A percentile compares a stretch with the other conserved stretches of the same genome.
phyloP scores from a whole-genome alignment of 2,797 vertebrate genomes.

The Cryptoprocta ferox region DNA sequence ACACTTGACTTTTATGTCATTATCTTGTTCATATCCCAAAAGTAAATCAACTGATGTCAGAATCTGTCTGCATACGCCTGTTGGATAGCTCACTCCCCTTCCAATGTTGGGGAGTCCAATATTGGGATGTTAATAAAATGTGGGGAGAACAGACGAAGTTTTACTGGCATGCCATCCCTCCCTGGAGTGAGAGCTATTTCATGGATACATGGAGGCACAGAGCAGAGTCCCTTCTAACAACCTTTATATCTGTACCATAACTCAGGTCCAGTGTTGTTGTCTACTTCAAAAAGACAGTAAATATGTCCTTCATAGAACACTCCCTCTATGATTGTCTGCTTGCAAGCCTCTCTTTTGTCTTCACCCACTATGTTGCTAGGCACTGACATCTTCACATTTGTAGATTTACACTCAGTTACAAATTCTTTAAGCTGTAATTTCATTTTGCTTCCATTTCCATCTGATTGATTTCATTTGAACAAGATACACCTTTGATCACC shows the following conservation, averaged over 20 bases:
- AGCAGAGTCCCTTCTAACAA: neutral
- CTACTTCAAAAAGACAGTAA: neutral
- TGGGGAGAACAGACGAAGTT: neutral
- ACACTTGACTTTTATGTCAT: neutral
- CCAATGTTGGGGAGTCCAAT: neutral
- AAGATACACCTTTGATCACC: constrained; percentile 47
- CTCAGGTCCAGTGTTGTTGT: neutral
- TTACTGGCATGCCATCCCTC: neutral
- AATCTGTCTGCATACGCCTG: neutral
- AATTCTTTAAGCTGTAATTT: constrained; percentile 28
- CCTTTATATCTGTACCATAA: neutral
- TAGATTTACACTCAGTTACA: neutral
- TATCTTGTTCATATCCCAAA: neutral
- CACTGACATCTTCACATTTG: neutral
- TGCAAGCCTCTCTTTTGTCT: neutral
- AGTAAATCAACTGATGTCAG: neutral
- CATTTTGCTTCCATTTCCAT: constrained; percentile 53
- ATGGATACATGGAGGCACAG: neutral
- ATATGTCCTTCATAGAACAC: neutral
- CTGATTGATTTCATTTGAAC: constrained; percentile 65
- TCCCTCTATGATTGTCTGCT: neutral
- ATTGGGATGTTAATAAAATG: neutral
- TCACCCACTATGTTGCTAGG: neutral
- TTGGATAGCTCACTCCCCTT: neutral
- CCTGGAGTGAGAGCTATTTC: neutral